Evolutionary conservation across 92 coral and sea anemone genomes (phyloP), one percentile per base, ranked within the genome.

Genomic region (Scolanthus callimorphus): DNA sequence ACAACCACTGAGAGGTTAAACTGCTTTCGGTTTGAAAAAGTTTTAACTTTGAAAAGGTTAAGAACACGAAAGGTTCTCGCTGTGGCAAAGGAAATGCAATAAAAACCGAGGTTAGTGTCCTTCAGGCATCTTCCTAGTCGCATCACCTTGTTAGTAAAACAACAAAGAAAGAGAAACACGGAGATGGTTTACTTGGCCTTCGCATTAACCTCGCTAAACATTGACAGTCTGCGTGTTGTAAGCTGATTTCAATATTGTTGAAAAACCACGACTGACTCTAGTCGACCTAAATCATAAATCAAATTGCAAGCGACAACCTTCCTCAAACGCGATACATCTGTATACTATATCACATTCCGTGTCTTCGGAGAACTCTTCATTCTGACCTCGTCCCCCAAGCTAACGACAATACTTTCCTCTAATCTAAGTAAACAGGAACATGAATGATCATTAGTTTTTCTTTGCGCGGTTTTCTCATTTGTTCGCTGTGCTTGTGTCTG

Each of bases 21-120:
- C 37, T 21, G 19, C 17, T 10, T 39, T 38, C 21, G 21, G 26
- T 45, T 37, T 3, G 37, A 17, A 37, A 66, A 66, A 37, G n/a
- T n/a, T n/a, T n/a, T n/a, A n/a, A n/a, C n/a, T n/a, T n/a, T 31
- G 28, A 66, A 66, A 66, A 53, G 73, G 73, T 66, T 66, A 66
- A 66, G 41, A 11, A 21, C 37, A 31, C 31, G 26, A 31, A 34
- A 59, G 65, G 26, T 59, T n/a, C n/a, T n/a, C n/a, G n/a, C n/a
- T n/a, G n/a, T n/a, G n/a, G n/a, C n/a, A n/a, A n/a, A n/a, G n/a
- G n/a, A n/a, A n/a, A n/a, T n/a, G n/a, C n/a, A n/a, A n/a, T n/a
- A n/a, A n/a, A n/a, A n/a, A n/a, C n/a, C n/a, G n/a, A n/a, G n/a
- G n/a, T n/a, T n/a, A n/a, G n/a, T n/a, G n/a, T n/a, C n/a, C n/a